Evolutionary conservation across 2,797 vertebrate species (phyloP), one percentile per base, ranked within the genome.

Genomic region (Pteronotus mesoamericanus): DNA sequence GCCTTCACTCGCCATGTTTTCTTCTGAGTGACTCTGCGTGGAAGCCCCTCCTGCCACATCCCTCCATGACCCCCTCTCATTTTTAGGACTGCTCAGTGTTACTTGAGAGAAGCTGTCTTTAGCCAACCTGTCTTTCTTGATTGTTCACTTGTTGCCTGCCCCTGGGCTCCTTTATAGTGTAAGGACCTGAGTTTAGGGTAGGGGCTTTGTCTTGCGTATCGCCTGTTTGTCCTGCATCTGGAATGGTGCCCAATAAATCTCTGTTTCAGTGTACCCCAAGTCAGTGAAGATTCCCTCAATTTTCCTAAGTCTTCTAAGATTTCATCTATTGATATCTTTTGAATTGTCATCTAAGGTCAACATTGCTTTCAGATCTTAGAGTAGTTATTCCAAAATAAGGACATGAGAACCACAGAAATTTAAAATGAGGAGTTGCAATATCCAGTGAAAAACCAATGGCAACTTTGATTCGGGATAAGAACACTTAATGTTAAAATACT

Each of bases 321-420:
- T 74, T 82, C 57, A 94, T 59, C 55, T 59, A 92, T 86, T 48
- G 22, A 39, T 78, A 1, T 79, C 48, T 66, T 80, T 66, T 51
- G 26, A 84, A 83, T 39, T 94, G 48, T 88, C 34, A 85, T 57
- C 53, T 72, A 77, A 85, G n/a, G 68, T 21, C 16, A 89, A 32
- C 21, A 72, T 92, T 77, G 68, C 29, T n/a, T 90, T 64, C 16
- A 64, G 9, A 89, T 82, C 48, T 79, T 22, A 68, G 26, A 42
- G 34, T 51, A 21, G 59, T 32, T 87, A 82, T 75, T 85, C 78
- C 84, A 51, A 94, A 91, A 42, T 88, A 85, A 95, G 96, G 66
- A 92, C 16, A 89, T 1, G 14, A 57, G 21, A 87, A 83, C 53
- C 29, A 71, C 11, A 64, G 83, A 89, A 86, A 53, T 32, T 74